Evolutionary conservation across 2,113 vertebrate genomes (phyloP).

Genomic region (Physeter macrocephalus): DNA sequence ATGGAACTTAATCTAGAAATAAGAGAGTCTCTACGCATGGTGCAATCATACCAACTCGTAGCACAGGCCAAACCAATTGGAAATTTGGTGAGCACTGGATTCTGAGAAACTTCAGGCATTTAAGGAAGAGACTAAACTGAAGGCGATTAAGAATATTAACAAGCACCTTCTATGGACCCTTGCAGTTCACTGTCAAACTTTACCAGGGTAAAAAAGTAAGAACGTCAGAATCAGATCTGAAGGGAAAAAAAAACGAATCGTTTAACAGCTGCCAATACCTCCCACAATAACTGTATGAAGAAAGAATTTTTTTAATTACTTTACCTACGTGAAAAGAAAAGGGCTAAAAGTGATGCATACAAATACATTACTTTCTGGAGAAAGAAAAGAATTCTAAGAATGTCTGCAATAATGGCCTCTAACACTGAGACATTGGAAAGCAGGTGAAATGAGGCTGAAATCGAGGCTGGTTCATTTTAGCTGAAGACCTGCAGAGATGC

Average conservation of each 20-base stretch:
- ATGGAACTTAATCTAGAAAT: conserved; percentile 99
- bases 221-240: conserved; percentile 39
- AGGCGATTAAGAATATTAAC: conserved; percentile 57
- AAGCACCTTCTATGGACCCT: conserved; percentile 78
- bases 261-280: conserved; percentile 72
- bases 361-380: conserved; percentile 71
- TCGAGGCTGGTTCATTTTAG: conserved; percentile 79
- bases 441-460: conserved; percentile 85
- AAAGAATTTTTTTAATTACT: conserved; percentile 67
- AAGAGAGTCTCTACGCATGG: conserved; percentile 90
- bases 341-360: conserved; percentile 81
- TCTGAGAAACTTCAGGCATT: conserved; percentile 80
- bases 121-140: conserved; percentile 54
- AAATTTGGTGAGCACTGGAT: conserved; percentile 87
- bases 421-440: conserved; percentile 45
- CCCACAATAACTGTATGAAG: conserved; percentile 67
- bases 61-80: conserved; percentile 75
- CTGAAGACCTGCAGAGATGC: conserved; percentile 81
- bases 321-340: conserved; percentile 80
- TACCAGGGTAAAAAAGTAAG: conserved; percentile 53
- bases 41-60: conserved; percentile 85
- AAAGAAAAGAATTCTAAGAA: conserved; percentile 59
- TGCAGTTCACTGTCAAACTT: conserved; percentile 50
- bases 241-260: background rate
- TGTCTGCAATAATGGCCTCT: conserved; percentile 77